A percentile compares a stretch with the other conserved stretches of the same genome.
These are phyloP conservation scores for Drosophila parabipectinata DNA, from an alignment of 1,140 invertebrate species.

Conservation along the genomic window DNA sequence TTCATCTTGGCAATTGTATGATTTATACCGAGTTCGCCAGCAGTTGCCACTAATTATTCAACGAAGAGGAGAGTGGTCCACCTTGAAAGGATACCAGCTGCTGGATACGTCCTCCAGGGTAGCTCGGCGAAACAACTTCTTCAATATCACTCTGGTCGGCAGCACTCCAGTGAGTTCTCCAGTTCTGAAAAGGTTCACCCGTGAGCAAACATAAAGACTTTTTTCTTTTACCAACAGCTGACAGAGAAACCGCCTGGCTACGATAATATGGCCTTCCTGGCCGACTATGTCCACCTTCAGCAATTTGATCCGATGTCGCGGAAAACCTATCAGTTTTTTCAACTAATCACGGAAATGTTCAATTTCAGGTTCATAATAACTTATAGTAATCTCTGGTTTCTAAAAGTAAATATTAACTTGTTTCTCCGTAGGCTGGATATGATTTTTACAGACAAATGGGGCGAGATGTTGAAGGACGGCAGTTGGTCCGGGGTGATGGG, in stretches of 20 bases:
- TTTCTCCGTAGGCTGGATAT: constrained; percentile 80
- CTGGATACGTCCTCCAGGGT: constrained; percentile 30
- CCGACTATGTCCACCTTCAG: constrained; percentile 45
- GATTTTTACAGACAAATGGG: constrained; percentile 84
- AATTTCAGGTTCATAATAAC: constrained; percentile 84
- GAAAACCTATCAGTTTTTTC: constrained; percentile 84
- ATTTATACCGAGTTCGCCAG: constrained; percentile 60
- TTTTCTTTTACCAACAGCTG: constrained; percentile 21
- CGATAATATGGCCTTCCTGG: constrained; percentile 55
- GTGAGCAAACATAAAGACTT: not conserved
- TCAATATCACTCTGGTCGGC: constrained; percentile 83
- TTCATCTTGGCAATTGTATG: constrained; percentile 50
- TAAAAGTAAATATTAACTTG: too few relatives aligned
- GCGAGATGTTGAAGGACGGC: constrained; percentile 84
- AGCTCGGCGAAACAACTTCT: constrained; percentile 82
- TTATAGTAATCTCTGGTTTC: too few relatives aligned
- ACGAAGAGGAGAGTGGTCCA: constrained; percentile 61
- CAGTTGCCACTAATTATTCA: constrained; percentile 34
- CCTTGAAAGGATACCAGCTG: constrained; percentile 32
- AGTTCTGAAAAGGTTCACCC: not conserved
- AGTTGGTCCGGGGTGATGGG: constrained; percentile 85
- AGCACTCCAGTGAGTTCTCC: constrained; percentile 80
- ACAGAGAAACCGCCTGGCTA: constrained; percentile 55
- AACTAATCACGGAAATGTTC: constrained; percentile 83
- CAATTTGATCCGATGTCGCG: constrained; percentile 85